phyloP scores from a whole-genome alignment of 2,797 vertebrate species.

The Masticophis lateralis region DNA sequence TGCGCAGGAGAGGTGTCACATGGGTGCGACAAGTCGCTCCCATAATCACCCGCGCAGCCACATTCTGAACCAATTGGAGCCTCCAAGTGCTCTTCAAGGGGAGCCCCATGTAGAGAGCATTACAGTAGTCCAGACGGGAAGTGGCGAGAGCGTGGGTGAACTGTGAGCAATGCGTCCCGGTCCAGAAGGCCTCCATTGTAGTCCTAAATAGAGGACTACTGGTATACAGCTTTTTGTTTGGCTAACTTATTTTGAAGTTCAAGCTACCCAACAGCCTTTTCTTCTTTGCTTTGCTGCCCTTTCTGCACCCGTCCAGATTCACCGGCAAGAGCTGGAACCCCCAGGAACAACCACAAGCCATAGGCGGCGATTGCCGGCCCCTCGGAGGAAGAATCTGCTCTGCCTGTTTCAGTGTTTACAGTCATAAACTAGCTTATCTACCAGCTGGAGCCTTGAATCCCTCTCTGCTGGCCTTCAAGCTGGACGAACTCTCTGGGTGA shows the following conservation, averaged over 20 bases:
- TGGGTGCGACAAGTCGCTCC: too few relatives aligned
- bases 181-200: too few relatives aligned
- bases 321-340: neutral
- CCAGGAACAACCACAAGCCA: neutral
- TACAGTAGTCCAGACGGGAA: too few relatives aligned
- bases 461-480: neutral
- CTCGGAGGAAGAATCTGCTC: neutral
- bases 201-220: neutral
- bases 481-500: neutral
- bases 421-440: neutral
- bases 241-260: neutral
- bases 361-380: neutral
- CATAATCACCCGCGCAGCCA: too few relatives aligned
- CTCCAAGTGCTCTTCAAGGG: too few relatives aligned
- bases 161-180: too few relatives aligned
- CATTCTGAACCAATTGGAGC: too few relatives aligned
- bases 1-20: too few relatives aligned
- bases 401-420: neutral
- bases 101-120: too few relatives aligned
- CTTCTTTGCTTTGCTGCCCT: neutral
- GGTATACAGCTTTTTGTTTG: neutral
- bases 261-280: neutral
- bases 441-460: neutral
- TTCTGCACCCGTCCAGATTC: neutral
- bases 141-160: too few relatives aligned